Conservation (phyloP, 2,113 vertebrate species). For the Siniperca knerii region DNA sequence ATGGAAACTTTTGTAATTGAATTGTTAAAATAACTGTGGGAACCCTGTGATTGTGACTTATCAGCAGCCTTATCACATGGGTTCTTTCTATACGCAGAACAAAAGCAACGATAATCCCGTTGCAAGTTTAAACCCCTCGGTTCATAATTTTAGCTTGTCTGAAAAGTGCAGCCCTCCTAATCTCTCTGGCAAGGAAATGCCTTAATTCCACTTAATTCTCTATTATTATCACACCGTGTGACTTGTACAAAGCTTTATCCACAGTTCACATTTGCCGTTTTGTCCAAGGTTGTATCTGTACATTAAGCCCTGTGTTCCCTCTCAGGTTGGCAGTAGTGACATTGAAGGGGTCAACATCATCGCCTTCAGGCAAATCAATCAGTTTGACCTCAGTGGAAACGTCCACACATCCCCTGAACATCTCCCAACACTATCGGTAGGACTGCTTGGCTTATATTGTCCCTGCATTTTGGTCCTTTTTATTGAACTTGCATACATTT, state of each 20-base stretch:
- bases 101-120: constrained; percentile 68
- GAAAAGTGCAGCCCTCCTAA: constrained; percentile 63
- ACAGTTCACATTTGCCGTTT: constrained; percentile 20
- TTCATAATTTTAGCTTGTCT: constrained; percentile 63
- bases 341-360: constrained; percentile 96
- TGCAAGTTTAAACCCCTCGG: constrained; percentile 61
- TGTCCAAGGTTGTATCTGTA: constrained; percentile 6
- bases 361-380: constrained; percentile 97
- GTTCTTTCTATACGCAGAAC: constrained; percentile 59
- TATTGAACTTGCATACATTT: neutral
- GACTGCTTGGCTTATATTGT: neutral
- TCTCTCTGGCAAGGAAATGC: constrained; percentile 61
- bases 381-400: constrained; percentile 97
- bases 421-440: constrained; percentile 93
- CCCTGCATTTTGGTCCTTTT: neutral
- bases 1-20: constrained; percentile 56
- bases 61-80: constrained; percentile 66
- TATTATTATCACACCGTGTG: constrained; percentile 64
- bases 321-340: constrained; percentile 92
- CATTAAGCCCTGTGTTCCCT: constrained; percentile 47
- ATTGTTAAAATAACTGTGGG: constrained; percentile 65
- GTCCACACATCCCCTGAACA: constrained; percentile 93
- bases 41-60: constrained; percentile 66
- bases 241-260: constrained; percentile 50
- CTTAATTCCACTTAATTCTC: constrained; percentile 73